Conservation (phyloP, 1,140 invertebrate species). For the Eufriesea mexicana region DNA sequence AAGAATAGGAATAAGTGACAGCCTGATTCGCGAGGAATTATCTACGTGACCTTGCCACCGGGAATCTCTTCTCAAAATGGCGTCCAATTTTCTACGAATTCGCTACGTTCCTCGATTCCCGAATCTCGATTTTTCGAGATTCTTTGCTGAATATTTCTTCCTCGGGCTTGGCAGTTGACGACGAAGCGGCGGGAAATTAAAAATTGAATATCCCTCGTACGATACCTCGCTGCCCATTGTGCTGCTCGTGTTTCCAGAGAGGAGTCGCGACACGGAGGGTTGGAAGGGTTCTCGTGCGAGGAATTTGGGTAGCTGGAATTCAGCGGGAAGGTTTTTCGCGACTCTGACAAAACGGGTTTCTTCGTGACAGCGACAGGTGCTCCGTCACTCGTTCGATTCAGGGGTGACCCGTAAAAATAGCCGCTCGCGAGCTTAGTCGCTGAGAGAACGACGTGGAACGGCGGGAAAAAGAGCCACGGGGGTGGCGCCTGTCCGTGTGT, state of each 20-base stretch:
- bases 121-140: too few species aligned
- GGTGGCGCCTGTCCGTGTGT: neutral
- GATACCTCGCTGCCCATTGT: conserved; percentile 21
- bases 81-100: too few species aligned
- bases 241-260: neutral
- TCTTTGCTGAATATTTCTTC: too few species aligned
- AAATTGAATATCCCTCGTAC: neutral
- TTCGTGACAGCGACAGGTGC: conserved; percentile 40
- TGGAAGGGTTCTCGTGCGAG: neutral
- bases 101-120: too few species aligned
- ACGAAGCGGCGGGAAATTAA: neutral
- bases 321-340: conserved; percentile 11
- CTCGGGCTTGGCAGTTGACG: neutral
- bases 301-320: conserved; percentile 37
- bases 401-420: conserved; percentile 49
- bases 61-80: too few species aligned
- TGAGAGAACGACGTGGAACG: neutral
- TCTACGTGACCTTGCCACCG: neutral
- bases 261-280: neutral
- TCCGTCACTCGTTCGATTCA: conserved; percentile 43
- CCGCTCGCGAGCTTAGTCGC: neutral
- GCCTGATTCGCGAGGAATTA: conserved; percentile 26
- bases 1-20: conserved; percentile 66
- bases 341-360: conserved; percentile 47
- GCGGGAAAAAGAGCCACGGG: neutral